A percentile compares a stretch with the other conserved stretches of the same genome.
phyloP scores from a whole-genome alignment of 64 coral and sea anemone genomes.

The Stylophora pistillata region DNA sequence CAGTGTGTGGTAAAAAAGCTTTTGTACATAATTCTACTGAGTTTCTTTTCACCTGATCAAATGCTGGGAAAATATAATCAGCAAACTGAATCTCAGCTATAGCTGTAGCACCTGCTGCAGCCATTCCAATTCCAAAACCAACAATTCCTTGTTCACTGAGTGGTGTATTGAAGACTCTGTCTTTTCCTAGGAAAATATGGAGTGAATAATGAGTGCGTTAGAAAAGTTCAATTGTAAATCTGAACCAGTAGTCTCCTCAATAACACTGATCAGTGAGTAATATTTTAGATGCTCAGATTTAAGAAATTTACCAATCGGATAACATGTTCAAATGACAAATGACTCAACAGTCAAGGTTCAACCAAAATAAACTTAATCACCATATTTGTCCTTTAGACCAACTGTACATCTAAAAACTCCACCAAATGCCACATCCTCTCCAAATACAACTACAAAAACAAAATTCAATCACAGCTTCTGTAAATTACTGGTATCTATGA shows the following conservation, averaged over 20 bases:
- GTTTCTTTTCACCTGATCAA: conserved; percentile 86
- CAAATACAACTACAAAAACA: conserved; percentile 82
- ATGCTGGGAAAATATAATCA: conserved; percentile 98
- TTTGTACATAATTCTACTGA: not conserved
- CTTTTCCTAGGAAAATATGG: conserved; percentile 68
- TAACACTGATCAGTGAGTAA: too few species aligned
- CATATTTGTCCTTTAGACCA: conserved; percentile 96
- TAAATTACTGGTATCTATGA: too few species aligned
- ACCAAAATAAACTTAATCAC: conserved; percentile 34
- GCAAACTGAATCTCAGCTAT: conserved; percentile 99
- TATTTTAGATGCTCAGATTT: too few species aligned
- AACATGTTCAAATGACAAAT: too few species aligned
- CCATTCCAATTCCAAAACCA: conserved; percentile 97
- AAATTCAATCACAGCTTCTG: too few species aligned
- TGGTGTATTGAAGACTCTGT: conserved; percentile 98
- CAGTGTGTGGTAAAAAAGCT: too few species aligned
- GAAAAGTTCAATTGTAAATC: not conserved
- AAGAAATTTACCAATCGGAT: too few species aligned
- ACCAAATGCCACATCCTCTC: conserved; percentile 99
- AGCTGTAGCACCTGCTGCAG: conserved; percentile 88
- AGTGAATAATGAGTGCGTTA: not conserved
- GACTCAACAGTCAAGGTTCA: not conserved
- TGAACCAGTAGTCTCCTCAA: not conserved
- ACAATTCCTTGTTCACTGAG: conserved; percentile 98
- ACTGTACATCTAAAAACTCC: conserved; percentile 98